These are phyloP conservation scores for Esox lucius DNA, from an alignment of 2,797 vertebrate genomes.

Conservation along the genomic window DNA sequence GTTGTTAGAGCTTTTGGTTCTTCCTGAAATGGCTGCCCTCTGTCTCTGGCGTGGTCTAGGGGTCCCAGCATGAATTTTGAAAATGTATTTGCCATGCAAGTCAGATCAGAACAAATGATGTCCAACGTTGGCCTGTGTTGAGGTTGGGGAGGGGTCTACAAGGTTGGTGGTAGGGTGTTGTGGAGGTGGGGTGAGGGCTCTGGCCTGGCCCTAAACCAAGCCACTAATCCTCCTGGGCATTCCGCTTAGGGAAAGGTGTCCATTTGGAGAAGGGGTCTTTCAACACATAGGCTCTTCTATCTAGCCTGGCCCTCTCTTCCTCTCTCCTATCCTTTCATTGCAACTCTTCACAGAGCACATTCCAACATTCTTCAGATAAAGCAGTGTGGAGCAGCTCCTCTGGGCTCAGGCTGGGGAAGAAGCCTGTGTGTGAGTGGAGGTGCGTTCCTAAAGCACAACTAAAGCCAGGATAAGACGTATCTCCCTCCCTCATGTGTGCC, in stretches of 20 bases:
- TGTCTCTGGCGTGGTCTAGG: neutral
- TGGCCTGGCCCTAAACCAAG: conserved; percentile 36
- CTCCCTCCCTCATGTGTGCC: conserved; percentile 66
- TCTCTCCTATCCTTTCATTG: conserved; percentile 9
- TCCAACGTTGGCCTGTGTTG: too few relatives aligned
- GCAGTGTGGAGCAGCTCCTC: conserved; percentile 49
- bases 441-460: conserved; percentile 48
- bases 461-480: conserved; percentile 66
- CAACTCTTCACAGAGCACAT: conserved; percentile 45
- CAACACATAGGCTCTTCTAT: conserved; percentile 55
- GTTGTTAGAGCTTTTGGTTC: neutral
- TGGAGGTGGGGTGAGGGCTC: conserved; percentile 20
- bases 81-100: too few relatives aligned
- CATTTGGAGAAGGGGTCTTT: conserved; percentile 63
- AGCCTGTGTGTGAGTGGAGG: conserved; percentile 26
- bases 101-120: too few relatives aligned
- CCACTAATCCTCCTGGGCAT: conserved; percentile 52
- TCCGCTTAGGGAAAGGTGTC: conserved; percentile 69
- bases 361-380: conserved; percentile 75
- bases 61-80: neutral
- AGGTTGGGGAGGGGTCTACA: neutral
- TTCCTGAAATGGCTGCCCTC: neutral
- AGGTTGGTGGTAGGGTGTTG: neutral
- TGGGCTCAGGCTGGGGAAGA: conserved; percentile 20
- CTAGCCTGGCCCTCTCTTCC: neutral